Base-by-base conservation (phyloP, 2,113 vertebrate species). In the Dolichallabes microphthalmus region DNA sequence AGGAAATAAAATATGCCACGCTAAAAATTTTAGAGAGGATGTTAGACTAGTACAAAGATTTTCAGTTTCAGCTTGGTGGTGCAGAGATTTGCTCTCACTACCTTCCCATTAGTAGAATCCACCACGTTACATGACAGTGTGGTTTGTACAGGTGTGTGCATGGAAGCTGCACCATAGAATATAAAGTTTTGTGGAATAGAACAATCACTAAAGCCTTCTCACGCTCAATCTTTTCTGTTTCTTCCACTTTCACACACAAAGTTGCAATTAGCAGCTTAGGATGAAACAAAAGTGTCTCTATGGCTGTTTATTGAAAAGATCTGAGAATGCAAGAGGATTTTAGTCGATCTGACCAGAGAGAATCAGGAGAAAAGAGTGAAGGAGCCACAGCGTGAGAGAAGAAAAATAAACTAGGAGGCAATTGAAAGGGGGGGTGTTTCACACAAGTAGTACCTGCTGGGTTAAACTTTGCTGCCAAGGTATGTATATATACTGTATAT, bases 251-350 rank as follows among this genome's bases (percentile, higher is more conserved):
- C 84, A 86, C 77, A 78, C 64, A 80, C 52, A 87, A 55, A 85
- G 60, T 25, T 63, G 84, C 75, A 83, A 86, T 84, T 85, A 88
- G 64, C 45, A 74, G 71, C 32, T 86, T 82, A 82, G 71, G 6
- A 69, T 32, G 63, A 53, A 82, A 87, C 83, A 87, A 89, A 87
- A 82, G 80, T 32, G 3, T 79, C 61, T 84, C 35, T 60, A 50
- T 80, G 52, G 68, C 45, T 71, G 79, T 52, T 68, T 64, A 84
- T 74, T 77, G 60, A 69, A 74, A 57, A 1, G 77, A 25, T 57
- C 27, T 66, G 80, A 73, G 57, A 83, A 64, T 78, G 45, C 35
- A 39, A 83, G 32, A 82, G 35, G 87, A 90, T 90, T 89, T 84
- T 55, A 80, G 66, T 81, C 75, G 80, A 80, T 30, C 39, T 73